Percentiles rank a stretch among this genome's conserved stretches.
Conservation (phyloP, 2,888 invertebrate genomes). For the Napeogenes inachia region DNA sequence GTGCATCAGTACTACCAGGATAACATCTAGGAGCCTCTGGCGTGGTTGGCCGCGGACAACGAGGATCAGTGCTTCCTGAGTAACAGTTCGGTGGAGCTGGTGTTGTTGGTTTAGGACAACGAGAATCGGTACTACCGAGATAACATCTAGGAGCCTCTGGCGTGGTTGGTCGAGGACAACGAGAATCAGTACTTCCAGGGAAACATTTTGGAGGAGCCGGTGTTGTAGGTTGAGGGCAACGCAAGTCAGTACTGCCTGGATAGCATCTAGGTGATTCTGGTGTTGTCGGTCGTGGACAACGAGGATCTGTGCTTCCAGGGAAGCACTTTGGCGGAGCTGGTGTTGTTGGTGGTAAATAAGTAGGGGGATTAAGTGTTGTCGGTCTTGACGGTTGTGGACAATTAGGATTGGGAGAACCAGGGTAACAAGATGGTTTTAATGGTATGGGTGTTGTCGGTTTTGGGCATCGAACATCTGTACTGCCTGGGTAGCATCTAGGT, state of each 20-base stretch:
- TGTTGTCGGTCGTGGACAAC: slow-evolving; percentile 36
- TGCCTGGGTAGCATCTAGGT: slow-evolving; percentile 47
- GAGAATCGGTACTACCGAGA: slow-evolving; percentile 46
- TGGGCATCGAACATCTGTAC: slow-evolving; percentile 39
- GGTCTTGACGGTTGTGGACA: slow-evolving; percentile 37
- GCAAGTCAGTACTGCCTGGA: slow-evolving; percentile 37
- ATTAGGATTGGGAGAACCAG: slow-evolving; percentile 45
- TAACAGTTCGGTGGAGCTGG: slow-evolving; percentile 33
- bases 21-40: slow-evolving; percentile 32
- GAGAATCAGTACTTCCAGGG: slow-evolving; percentile 38
- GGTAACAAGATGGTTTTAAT: slow-evolving; percentile 32
- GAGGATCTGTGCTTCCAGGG: slow-evolving; percentile 37
- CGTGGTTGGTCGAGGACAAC: slow-evolving; percentile 38
- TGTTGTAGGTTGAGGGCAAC: slow-evolving; percentile 40
- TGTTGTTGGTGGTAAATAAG: no score
- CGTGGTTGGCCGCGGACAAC: slow-evolving; percentile 36
- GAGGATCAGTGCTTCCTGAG: slow-evolving; percentile 36
- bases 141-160: slow-evolving; percentile 32
- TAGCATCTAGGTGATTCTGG: slow-evolving; percentile 32
- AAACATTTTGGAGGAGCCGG: slow-evolving; percentile 33
- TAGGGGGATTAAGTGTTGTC: no score
- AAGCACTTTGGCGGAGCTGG: slow-evolving; percentile 33
- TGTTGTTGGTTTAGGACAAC: slow-evolving; percentile 38
- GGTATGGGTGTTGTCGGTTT: slow-evolving; percentile 29
- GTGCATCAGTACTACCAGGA: slow-evolving; percentile 26